Conservation (phyloP, 2,113 vertebrate species). For the Connochaetes taurinus region DNA sequence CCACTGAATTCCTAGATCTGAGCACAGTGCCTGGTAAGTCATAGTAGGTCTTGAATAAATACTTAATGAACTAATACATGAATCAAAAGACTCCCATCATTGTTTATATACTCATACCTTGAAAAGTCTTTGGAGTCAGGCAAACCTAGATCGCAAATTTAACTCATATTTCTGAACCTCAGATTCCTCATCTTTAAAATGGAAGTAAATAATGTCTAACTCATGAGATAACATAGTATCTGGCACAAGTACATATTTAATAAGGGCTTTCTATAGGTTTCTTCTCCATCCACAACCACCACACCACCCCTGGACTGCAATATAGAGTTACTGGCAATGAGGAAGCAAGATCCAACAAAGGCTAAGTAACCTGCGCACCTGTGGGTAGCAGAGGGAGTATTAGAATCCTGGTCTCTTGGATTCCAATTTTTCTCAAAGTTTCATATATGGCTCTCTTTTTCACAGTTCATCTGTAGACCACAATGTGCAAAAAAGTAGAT, state of each 20-base stretch:
- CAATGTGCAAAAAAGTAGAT: neutral
- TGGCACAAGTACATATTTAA: neutral
- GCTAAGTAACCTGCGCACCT: neutral
- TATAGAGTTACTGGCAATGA: neutral
- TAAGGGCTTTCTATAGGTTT: neutral
- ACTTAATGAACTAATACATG: neutral
- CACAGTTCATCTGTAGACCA: neutral
- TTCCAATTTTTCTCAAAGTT: conserved; percentile 1
- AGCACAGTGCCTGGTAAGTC: neutral
- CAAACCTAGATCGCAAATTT: neutral
- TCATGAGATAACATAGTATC: neutral
- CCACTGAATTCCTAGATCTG: neutral
- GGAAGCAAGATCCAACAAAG: neutral
- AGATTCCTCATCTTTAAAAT: neutral
- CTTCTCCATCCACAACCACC: neutral
- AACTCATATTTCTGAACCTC: neutral
- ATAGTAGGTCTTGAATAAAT: neutral
- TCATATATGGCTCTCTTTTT: neutral
- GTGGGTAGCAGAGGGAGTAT: neutral
- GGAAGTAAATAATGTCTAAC: neutral
- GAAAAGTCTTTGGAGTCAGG: conserved; percentile 6
- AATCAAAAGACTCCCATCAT: neutral
- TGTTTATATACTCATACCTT: neutral
- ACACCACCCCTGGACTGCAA: neutral
- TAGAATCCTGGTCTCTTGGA: neutral